Base-by-base conservation (phyloP, 2,888 invertebrate genomes). In the Mimumesa dahlbomi region DNA sequence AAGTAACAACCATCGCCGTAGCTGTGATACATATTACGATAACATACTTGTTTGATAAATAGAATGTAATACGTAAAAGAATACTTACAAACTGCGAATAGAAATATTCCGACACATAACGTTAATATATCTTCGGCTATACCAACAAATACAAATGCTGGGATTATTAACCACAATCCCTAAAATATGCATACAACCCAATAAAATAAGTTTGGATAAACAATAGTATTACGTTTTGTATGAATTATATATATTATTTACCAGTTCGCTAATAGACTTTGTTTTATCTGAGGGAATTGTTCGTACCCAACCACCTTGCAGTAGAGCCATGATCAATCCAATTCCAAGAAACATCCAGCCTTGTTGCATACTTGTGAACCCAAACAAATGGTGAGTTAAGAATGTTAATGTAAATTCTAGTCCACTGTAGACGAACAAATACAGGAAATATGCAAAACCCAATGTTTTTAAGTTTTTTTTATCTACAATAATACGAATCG, bases 321-420 rank as follows among this genome's bases (percentile, higher is more conserved):
- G 91, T 43, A 94, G 79, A 13, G 97, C 95, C 99, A 99, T 99
- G 63, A 95, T 93, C 42, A 96, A 81, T 53, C 98, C 99, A 84
- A 98, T 96, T 58, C 95, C 95, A 82, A 98, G 93, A 89, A 98
- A 99, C 97, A 99, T 98, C 92, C 95, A 96, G 4, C 99, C 99
- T 90, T 99, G 99, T 89, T 98, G 96, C 95, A 98, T 96, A 45
- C 98, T 96, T 58, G 94, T 94, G 88, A 96, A 98, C 53, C 94
- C 92, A 89, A 98, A 98, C 36, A 95, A 93, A 84, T 97, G 94
- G 91, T 98, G 98, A 57, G 98, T 98, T 48, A 99, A 92, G 91
- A 99, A 99, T 56, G 98, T 98, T 31, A 99, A 91, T 0, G 99
- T 99, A 88, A 98, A 99, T 90, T 99, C 99, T 62, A 99, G 91